phyloP scores from a whole-genome alignment of 2,113 vertebrate genomes.

The Hiodon tergisus region DNA sequence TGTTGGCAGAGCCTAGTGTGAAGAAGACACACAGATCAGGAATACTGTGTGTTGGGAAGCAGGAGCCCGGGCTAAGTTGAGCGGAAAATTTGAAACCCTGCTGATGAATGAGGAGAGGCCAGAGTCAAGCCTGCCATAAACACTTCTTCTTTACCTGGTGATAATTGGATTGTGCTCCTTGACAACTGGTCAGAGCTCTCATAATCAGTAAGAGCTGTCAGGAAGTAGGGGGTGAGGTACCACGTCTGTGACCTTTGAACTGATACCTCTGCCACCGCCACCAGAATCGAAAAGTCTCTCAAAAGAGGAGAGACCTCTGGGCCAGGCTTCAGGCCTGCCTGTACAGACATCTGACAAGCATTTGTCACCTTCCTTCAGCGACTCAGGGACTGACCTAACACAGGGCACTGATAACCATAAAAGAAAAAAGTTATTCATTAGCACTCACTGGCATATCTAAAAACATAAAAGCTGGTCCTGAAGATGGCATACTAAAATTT shows the following conservation, averaged over 20 bases:
- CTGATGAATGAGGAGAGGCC: slow-evolving; percentile 44
- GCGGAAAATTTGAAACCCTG: slow-evolving; percentile 43
- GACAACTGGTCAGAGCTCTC: slow-evolving; percentile 32
- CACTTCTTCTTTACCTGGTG: slow-evolving; percentile 39
- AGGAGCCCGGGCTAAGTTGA: slow-evolving; percentile 25
- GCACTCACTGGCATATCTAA: too few species aligned
- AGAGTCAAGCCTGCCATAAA: slow-evolving; percentile 39
- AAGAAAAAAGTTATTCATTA: too few species aligned
- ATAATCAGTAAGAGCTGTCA: slow-evolving; percentile 1
- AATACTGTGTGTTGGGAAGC: slow-evolving; percentile 30
- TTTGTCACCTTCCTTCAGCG: too few species aligned
- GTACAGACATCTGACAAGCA: too few species aligned
- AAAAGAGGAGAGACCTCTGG: too few species aligned
- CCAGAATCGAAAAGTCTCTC: too few species aligned
- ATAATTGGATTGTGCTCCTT: slow-evolving; percentile 55
- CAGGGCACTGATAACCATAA: too few species aligned
- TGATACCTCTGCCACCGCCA: too few species aligned
- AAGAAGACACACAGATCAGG: slow-evolving; percentile 4
- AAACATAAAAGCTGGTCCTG: too few species aligned
- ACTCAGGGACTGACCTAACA: too few species aligned
- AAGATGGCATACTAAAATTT: too few species aligned
- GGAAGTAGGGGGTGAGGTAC: background rate
- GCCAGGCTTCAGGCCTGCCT: too few species aligned
- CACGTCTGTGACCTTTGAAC: background rate
- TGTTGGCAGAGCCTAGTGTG: background rate